These are phyloP conservation scores for Panulirus ornatus DNA, from an alignment of 1,140 invertebrate genomes.

Conservation along the genomic window DNA sequence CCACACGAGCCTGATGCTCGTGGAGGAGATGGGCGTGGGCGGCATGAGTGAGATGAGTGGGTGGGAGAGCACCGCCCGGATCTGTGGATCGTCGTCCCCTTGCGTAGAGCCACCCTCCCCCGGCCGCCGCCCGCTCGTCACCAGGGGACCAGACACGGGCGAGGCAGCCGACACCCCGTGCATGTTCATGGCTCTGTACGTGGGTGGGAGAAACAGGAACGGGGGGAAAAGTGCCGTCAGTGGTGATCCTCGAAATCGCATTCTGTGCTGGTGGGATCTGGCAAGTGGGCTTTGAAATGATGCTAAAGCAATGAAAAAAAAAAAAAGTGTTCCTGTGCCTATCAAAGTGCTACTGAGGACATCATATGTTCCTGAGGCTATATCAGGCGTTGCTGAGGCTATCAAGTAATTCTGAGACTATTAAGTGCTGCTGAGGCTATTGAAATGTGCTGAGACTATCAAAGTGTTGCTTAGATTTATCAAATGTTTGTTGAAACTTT, in stretches of 20 bases:
- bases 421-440: too few relatives aligned
- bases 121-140: conserved; percentile 28
- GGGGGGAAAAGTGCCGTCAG: too few relatives aligned
- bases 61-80: conserved; percentile 50
- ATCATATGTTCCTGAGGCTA: too few relatives aligned
- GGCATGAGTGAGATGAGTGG: conserved; percentile 52
- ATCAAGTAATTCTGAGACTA: background rate
- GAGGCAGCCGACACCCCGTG: conserved; percentile 68
- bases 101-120: background rate
- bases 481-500: too few relatives aligned
- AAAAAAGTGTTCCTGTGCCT: too few relatives aligned
- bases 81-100: conserved; percentile 18
- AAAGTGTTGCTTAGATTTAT: too few relatives aligned
- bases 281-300: too few relatives aligned
- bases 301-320: too few relatives aligned
- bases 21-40: conserved; percentile 60
- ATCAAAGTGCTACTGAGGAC: too few relatives aligned
- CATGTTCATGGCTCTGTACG: conserved; percentile 73
- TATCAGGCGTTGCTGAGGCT: background rate
- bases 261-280: too few relatives aligned
- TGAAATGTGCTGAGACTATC: too few relatives aligned
- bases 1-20: conserved; percentile 49
- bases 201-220: background rate
- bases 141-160: conserved; percentile 58
- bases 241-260: too few relatives aligned